Evolutionary conservation across 1,140 invertebrate species (phyloP), one percentile per base, ranked within the genome.

Genomic region (Drosophila nikananu): DNA sequence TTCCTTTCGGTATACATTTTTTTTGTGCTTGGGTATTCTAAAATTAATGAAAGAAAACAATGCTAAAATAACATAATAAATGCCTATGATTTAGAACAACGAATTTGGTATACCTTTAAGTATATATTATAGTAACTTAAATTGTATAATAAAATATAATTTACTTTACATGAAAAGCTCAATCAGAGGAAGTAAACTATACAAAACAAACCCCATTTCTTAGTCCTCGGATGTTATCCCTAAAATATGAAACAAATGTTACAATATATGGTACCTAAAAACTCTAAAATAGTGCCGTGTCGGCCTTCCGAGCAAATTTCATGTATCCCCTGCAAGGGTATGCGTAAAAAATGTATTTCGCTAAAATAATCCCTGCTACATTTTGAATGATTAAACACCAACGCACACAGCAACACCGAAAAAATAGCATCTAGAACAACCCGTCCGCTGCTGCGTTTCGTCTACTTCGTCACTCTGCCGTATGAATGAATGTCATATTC

Each of bases 401-500:
- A 39, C 55, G 23, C 74, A 42, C 55, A 35, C 64, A 41, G 23
- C 23, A 35, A 23, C 35, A 42, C 13, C 32, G 30, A 42, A 44
- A 65, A 42, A 61, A 67, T 49, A 54, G 74, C 61, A 79, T 59
- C 27, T 59, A 70, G 52, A 65, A 80, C 65, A 79, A 66, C 65
- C 81, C 68, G 75, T 79, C 74, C 76, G 81, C 68, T 73, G 74
- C 81, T 70, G 74, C 83, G 84, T 83, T 71, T 86, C 86, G 81
- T 76, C 78, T 90, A 81, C 70, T 76, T 89, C 79, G 75, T 82
- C 86, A 86, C 68, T 87, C 68, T 71, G 86, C 59, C 86, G 65
- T 65, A 90, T 90, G 86, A 89, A 89, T 80, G 82, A 82, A 90
- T 89, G 86, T 91, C 86, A 90, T 87, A 91, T 83, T 91, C 83